Evolutionary conservation across 2,797 vertebrate genomes (phyloP), one percentile per base, ranked within the genome.

Genomic region (Gephyroberyx darwinii): DNA sequence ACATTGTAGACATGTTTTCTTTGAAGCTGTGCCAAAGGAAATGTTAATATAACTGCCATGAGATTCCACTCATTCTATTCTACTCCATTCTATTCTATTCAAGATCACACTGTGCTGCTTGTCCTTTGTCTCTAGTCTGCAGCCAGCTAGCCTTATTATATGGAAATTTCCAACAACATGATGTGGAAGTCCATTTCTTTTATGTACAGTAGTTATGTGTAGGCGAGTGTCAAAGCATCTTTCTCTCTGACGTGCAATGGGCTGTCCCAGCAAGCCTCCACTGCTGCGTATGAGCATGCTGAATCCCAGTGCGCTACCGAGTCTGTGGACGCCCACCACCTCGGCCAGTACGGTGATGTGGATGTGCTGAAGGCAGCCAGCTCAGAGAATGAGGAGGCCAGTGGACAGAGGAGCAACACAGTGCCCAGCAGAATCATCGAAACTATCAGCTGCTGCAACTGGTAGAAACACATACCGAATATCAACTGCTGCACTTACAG

Each of bases 271-370:
- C 68, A 94, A 91, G 41, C 93, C 93, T 67, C 93, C 92, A 16
- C 83, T 87, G 77, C 93, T 94, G 74, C 91, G 86, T 64, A 95
- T 92, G 35, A 95, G 88, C 93, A 94, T 94, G 86, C 93, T 94
- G 84, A 95, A 93, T 8, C 92, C 93, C 51, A 94, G 82, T 0
- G 92, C 91, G 1, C 92, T 94, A 54, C 93, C 92, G 4, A 95
- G 89, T 82, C 87, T 75, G 31, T 88, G 71, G 65, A 91, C 85
- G 1, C 92, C 93, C 37, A 94, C 93, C 7, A 94, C 65, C 73
- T 94, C 93, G 6, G 89, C 88, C 45, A 94, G 86, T 55, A 92
- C 92, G 0, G 93, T 94, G 83, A 95, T 93, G 83, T 93, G 93
- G 78, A 94, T 71, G 72, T 86, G 31, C 92, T 93, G 70, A 94